Percentiles rank a stretch among this genome's conserved stretches.
Conservation (phyloP, 2,113 vertebrate genomes). For the Mungos mungo region DNA sequence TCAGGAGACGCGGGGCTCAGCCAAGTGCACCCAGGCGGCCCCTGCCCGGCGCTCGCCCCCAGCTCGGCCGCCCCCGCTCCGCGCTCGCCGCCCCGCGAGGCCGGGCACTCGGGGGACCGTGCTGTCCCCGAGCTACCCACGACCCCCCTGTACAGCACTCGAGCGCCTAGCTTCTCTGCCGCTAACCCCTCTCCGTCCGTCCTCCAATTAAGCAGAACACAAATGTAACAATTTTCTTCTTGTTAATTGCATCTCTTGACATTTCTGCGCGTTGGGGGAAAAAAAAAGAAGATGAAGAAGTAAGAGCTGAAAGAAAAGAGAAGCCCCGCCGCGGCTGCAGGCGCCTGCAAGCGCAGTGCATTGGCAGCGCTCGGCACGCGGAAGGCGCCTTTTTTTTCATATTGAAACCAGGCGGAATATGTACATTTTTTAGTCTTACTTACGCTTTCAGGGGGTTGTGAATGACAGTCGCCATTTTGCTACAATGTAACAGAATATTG, state of each 20-base stretch:
- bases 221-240: slow-evolving; percentile 78
- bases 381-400: slow-evolving; percentile 90
- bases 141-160: slow-evolving; percentile 44
- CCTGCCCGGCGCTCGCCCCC: not conserved
- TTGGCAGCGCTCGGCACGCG: slow-evolving; percentile 77
- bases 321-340: slow-evolving; percentile 72
- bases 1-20: slow-evolving; percentile 50
- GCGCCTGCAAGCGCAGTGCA: slow-evolving; percentile 76
- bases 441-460: slow-evolving; percentile 99
- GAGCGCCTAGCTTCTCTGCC: not conserved
- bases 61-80: not conserved
- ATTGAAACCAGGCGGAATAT: slow-evolving; percentile 89
- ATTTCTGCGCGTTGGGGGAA: slow-evolving; percentile 75
- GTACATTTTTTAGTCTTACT: slow-evolving; percentile 92
- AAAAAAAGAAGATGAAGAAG: slow-evolving; percentile 75
- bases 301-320: slow-evolving; percentile 79
- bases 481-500: slow-evolving; percentile 99
- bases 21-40: slow-evolving; percentile 55
- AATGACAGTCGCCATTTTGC: slow-evolving; percentile 99
- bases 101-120: slow-evolving; percentile 59
- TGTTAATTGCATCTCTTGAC: slow-evolving; percentile 84
- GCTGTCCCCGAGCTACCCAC: slow-evolving; percentile 35
- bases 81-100: slow-evolving; percentile 17
- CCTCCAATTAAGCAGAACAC: slow-evolving; percentile 74
- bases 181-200: not conserved